These are phyloP conservation scores for Listronotus bonariensis DNA, from an alignment of 1,140 invertebrate species.

Conservation along the genomic window DNA sequence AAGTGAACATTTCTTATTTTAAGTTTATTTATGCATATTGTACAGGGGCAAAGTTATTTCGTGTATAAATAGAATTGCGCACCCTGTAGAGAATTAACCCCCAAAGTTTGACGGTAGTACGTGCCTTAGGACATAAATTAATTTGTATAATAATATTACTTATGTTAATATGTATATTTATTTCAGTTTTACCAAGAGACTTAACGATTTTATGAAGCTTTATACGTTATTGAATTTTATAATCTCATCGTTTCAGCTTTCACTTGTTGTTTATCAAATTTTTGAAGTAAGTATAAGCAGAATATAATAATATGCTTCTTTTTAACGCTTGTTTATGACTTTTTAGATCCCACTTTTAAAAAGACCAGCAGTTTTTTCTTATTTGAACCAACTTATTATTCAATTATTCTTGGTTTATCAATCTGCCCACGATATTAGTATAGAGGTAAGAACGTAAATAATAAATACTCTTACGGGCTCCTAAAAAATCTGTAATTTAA, in stretches of 20 bases:
- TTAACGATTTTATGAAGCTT: conserved; percentile 26
- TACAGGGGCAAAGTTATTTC: too few relatives aligned
- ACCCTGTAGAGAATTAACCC: too few relatives aligned
- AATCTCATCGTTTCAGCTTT: conserved; percentile 38
- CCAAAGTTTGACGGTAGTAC: too few relatives aligned
- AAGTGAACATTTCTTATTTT: too few relatives aligned
- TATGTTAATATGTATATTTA: not conserved
- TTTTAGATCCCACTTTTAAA: conserved; percentile 18
- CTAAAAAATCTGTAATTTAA: too few relatives aligned
- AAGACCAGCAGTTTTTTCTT: conserved; percentile 25
- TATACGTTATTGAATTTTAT: conserved; percentile 34
- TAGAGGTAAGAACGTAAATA: conserved; percentile 23
- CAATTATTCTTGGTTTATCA: conserved; percentile 33
- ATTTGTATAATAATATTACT: too few relatives aligned
- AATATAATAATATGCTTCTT: not conserved
- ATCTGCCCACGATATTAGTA: conserved; percentile 30
- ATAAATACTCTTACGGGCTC: too few relatives aligned
- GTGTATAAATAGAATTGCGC: too few relatives aligned
- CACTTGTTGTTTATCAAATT: conserved; percentile 33
- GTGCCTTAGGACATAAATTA: too few relatives aligned
- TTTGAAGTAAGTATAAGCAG: conserved; percentile 25
- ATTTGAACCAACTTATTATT: conserved; percentile 28
- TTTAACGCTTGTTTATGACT: not conserved
- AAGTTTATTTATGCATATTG: too few relatives aligned
- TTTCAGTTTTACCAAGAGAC: conserved; percentile 25